These are phyloP conservation scores for Melinopterus prodromus DNA, from an alignment of 2,888 invertebrate species.

Conservation along the genomic window DNA sequence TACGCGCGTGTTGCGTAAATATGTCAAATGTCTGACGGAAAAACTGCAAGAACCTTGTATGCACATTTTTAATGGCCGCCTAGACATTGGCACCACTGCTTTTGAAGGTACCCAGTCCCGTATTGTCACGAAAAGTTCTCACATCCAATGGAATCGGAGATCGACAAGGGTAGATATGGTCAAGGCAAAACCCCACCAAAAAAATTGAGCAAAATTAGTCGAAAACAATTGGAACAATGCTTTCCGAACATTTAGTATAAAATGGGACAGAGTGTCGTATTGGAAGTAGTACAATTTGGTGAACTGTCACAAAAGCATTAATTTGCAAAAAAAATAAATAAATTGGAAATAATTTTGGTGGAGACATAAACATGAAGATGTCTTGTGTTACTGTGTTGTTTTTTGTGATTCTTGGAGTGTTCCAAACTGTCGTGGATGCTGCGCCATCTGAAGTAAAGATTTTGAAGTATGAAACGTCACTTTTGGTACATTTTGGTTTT, in stretches of 20 bases:
- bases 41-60: conserved; percentile 53
- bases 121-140: neutral
- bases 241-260: conserved; percentile 47
- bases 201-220: neutral
- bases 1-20: conserved; percentile 46
- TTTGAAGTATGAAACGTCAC: neutral
- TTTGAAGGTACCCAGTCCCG: neutral
- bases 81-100: conserved; percentile 47
- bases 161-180: conserved; percentile 46
- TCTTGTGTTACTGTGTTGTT: neutral
- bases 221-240: conserved; percentile 49
- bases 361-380: neutral
- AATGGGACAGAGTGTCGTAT: conserved; percentile 45
- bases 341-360: neutral
- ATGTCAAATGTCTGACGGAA: conserved; percentile 46
- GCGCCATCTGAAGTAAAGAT: neutral
- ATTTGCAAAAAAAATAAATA: conserved; percentile 4
- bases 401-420: neutral
- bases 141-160: conserved; percentile 19
- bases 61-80: conserved; percentile 43
- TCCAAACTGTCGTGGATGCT: neutral
- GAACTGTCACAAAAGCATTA: conserved; percentile 28
- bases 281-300: conserved; percentile 45
- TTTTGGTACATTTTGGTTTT: neutral
- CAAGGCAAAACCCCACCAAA: conserved; percentile 52